Base-by-base conservation (phyloP, 2,888 invertebrate species). In the Melolontha melolontha region DNA sequence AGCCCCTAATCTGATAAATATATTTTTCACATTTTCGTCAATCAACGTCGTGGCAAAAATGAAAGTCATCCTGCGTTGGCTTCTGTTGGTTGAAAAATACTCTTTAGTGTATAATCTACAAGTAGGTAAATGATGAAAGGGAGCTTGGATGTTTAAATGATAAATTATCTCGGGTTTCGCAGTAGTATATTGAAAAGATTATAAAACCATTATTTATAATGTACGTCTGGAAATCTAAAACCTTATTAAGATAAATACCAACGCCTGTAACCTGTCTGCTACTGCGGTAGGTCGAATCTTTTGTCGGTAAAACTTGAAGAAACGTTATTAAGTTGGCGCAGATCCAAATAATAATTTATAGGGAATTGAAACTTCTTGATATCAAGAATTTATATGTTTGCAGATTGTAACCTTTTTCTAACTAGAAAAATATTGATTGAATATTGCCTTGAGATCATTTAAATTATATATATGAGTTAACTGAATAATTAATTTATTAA, bases 121-220 rank as follows among this genome's bases (percentile, higher is more conserved):
- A 34, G 34, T 34, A 34, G 34, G 34, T 34, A 34, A 34, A 34
- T 34, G 34, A 6, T 34, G 34, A 34, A 34, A 39, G 54, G 16
- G 14, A 7, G 54, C 39, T 2, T 54, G 14, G 12, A 29, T 34
- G 10, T 34, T 34, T 34, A 34, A 10, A 39, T 39, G 39, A 54
- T 54, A 54, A 54, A 39, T 54, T 34, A 54, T 39, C 34, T 16
- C 5, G 39, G 34, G n/a, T 34, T 12, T 54, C 34, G 10, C 39
- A 16, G 10, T 41, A n/a, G 41, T 16, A 51, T 50, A 55, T 34
- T 64, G 63, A 64, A 64, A 50, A 64, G 63, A 50, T 64, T 64
- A 64, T 64, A 64, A 64, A 64, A 64, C 27, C 63, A 64, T 64
- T 64, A 64, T 64, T 64, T 64, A 64, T 64, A 49, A 49, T 50